Evolutionary conservation across 1,140 invertebrate species (phyloP).

Genomic region (Drosophila punjabiensis): DNA sequence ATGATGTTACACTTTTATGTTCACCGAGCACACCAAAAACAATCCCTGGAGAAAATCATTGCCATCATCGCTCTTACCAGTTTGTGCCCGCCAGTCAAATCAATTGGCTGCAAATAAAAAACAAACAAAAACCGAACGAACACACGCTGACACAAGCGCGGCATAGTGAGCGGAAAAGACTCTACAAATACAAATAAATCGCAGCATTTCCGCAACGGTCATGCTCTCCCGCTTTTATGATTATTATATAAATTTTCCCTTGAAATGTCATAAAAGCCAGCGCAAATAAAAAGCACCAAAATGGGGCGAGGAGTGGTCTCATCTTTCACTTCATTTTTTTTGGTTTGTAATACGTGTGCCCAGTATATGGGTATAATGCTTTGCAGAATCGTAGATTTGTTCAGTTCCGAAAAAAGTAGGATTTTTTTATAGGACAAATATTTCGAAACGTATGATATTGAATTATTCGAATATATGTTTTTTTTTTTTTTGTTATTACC

Average conservation of each 20-base stretch:
- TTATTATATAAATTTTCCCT: constrained; percentile 79
- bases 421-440: background rate
- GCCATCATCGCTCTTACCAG: constrained; percentile 23
- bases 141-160: constrained; percentile 9
- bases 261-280: constrained; percentile 69
- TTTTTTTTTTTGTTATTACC: background rate
- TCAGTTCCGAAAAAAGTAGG: background rate
- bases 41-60: constrained; percentile 47
- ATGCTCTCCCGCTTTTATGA: constrained; percentile 77
- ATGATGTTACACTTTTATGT: constrained; percentile 73
- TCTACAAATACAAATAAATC: constrained; percentile 80
- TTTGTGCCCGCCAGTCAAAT: constrained; percentile 64
- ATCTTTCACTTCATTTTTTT: constrained; percentile 17
- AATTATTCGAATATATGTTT: background rate
- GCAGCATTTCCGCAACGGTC: constrained; percentile 77
- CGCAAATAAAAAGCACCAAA: constrained; percentile 65
- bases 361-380: background rate
- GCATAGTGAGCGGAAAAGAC: constrained; percentile 45
- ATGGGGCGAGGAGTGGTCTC: constrained; percentile 33
- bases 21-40: constrained; percentile 51
- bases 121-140: constrained; percentile 38
- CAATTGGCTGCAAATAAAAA: constrained; percentile 78
- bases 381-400: background rate
- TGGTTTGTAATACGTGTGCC: background rate
- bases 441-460: background rate